Evolutionary conservation across 1,140 invertebrate species (phyloP).

Genomic region (Chelonus insularis): DNA sequence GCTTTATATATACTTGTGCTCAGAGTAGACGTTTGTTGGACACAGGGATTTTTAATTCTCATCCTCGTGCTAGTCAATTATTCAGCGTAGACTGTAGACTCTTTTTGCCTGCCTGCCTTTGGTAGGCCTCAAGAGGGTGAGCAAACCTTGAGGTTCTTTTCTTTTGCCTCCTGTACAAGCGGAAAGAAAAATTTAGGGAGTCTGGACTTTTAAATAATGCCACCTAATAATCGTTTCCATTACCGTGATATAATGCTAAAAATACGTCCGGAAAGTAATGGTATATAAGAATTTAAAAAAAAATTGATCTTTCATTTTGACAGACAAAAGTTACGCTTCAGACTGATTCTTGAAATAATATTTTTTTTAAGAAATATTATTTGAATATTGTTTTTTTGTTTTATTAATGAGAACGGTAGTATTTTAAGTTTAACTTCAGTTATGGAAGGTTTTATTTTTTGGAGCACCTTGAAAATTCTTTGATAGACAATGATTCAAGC

Average conservation of each 20-base stretch:
- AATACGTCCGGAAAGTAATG: not conserved
- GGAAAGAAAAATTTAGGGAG: slow-evolving; percentile 35
- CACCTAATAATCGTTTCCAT: slow-evolving; percentile 52
- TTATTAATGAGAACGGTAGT: too few species aligned
- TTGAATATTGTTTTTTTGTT: too few species aligned
- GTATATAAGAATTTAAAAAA: too few species aligned
- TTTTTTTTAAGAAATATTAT: too few species aligned
- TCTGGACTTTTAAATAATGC: slow-evolving; percentile 51
- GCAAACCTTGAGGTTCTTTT: slow-evolving; percentile 12
- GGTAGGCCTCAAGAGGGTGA: slow-evolving; percentile 25
- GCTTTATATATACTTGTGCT: slow-evolving; percentile 24
- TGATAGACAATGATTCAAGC: not conserved
- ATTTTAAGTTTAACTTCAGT: too few species aligned
- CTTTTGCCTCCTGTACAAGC: not conserved
- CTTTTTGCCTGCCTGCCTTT: slow-evolving; percentile 31
- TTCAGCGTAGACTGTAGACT: slow-evolving; percentile 38
- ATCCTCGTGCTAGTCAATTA: slow-evolving; percentile 48
- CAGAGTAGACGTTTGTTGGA: slow-evolving; percentile 24
- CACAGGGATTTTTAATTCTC: slow-evolving; percentile 55
- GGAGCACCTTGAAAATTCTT: not conserved
- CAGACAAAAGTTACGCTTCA: too few species aligned
- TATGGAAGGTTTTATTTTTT: too few species aligned
- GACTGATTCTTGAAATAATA: too few species aligned
- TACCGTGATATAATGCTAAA: slow-evolving; percentile 43
- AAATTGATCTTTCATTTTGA: too few species aligned